Base-by-base conservation (phyloP, 2,888 invertebrate genomes). In the Calliphora vomitoria region DNA sequence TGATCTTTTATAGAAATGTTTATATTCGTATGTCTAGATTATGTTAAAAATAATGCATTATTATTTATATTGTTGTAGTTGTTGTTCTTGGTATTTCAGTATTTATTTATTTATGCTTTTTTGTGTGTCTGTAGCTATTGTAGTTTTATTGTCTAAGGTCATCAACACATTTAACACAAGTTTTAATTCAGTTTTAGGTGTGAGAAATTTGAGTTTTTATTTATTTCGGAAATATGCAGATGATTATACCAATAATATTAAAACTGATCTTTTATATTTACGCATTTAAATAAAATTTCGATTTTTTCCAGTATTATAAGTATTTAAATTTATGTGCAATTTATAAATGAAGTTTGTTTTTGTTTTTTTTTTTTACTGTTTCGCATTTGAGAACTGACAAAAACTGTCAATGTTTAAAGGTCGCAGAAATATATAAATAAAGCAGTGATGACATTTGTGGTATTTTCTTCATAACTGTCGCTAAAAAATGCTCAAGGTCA, bases 121-220 rank as follows among this genome's bases (percentile, higher is more conserved):
- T 47, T n/a, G n/a, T 44, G n/a, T 76, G 53, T 71, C 38, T 47
- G 35, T 31, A 25, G 50, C 11, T 31, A 71, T 81, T 18, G 31
- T 31, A 72, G 18, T 81, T 75, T 72, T 68, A 78, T 64, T 85
- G 64, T 25, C 58, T 83, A 87, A 88, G 88, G 87, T 88, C 81
- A 87, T 81, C 88, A 85, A 79, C 85, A 85, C 74, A 78, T 50
- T 69, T 53, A 80, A 11, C 35, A 38, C 20, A 4, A 72, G n/a
- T 31, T 53, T 72, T 38, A 35, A 15, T 5, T 38, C 18, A 35
- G 47, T 35, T 47, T 58, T 4, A 75, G 31, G 47, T 47, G 18
- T 35, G 47, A 25, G 41, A 18, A 31, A 47, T 44, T 0, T 18
- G 60, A 75, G 35, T 44, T 44, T 44, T 74, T 44, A 44, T 60